phyloP scores from a whole-genome alignment of 2,797 vertebrate species.

The Gallirallus australis region DNA sequence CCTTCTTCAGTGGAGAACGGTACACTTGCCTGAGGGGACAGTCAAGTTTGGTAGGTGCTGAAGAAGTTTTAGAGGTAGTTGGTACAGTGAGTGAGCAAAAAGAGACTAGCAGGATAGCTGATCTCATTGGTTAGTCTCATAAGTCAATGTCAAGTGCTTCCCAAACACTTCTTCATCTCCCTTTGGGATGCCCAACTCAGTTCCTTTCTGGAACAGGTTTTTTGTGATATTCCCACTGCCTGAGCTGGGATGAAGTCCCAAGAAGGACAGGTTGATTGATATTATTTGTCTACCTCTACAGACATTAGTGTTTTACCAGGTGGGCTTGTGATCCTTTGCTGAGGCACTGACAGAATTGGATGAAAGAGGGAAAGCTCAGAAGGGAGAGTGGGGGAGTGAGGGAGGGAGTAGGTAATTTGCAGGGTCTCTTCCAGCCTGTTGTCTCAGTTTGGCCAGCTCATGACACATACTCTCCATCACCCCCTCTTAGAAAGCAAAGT shows the following conservation, averaged over 20 bases:
- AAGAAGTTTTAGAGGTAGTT: not conserved
- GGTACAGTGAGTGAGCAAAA: not conserved
- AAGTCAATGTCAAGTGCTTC: not conserved
- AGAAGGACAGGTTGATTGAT: not conserved
- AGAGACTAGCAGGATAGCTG: not conserved
- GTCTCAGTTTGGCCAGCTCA: not conserved
- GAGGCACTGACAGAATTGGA: not conserved
- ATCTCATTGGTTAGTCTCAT: not conserved
- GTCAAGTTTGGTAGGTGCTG: not conserved
- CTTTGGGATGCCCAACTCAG: not conserved
- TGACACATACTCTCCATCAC: rapidly evolving
- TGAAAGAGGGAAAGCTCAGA: not conserved
- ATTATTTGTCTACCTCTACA: not conserved
- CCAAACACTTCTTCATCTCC: not conserved
- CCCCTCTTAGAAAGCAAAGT: not conserved
- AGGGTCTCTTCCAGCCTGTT: rapidly evolving
- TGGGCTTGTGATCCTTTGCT: not conserved
- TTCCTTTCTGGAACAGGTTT: not conserved
- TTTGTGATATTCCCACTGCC: not conserved
- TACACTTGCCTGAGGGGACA: rapidly evolving
- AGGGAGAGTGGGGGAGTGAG: not conserved
- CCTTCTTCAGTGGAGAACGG: rapidly evolving
- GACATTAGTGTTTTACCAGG: not conserved
- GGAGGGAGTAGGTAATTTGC: not conserved
- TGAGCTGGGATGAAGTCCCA: not conserved